Base-by-base conservation (phyloP, 2,113 vertebrate genomes). In the Cololabis saira region DNA sequence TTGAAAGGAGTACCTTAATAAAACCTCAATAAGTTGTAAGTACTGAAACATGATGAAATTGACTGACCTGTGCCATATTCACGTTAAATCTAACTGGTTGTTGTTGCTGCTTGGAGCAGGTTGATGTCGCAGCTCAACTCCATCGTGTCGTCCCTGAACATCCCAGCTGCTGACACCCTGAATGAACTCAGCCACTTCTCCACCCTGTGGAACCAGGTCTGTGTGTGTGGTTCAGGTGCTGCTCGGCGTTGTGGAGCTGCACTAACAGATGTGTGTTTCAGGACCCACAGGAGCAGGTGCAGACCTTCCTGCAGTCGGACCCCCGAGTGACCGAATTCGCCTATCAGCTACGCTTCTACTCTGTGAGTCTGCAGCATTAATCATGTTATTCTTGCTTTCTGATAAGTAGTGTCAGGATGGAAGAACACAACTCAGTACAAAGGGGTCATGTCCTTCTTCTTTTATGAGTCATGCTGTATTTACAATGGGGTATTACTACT, bases 281-380 rank as follows among this genome's bases (percentile, higher is more conserved):
- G 95, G 94, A 95, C 72, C 90, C 92, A 48, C 91, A 93, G 75
- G 92, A 95, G 83, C 90, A 94, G 78, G 71, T 95, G 11, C 90
- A 89, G 68, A 76, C 61, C 12, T 95, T 95, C 84, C 47, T 94
- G 52, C 90, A 91, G 67, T 84, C 85, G 24, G 80, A 89, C 14
- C 94, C 93, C 53, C 91, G 91, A 2, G 87, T 92, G 49, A 78
- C 89, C 5, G 94, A 95, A 83, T 95, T 95, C 88, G 91, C 90
- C 74, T 62, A 77, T 68, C 92, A 95, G 76, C 92, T 96, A 54
- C 83, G 63, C 19, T 82, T 81, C 60, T 95, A 95, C 86, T 92
- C 92, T 17, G 95, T 96, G 90, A 92, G 95, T 48, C 15, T 3
- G 12, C 14, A 5, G 14, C 13, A 15, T 43, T 43, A 15, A 43